These are phyloP conservation scores for Gallinago nigripennis DNA, from an alignment of 2,797 vertebrate genomes.

Conservation along the genomic window DNA sequence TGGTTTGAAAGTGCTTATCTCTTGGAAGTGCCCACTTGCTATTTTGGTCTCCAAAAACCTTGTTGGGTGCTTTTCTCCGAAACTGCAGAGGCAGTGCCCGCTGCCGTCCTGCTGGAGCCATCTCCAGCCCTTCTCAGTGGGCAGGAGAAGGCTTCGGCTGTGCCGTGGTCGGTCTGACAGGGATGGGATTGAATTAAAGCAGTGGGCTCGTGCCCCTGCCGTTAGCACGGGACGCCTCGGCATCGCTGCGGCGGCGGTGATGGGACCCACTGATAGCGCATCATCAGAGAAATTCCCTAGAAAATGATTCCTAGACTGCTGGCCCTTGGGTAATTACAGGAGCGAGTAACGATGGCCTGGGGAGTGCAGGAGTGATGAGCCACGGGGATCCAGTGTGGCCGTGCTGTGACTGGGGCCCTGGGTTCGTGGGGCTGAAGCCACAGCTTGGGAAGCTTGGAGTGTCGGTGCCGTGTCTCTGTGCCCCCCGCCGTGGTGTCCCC, in stretches of 20 bases:
- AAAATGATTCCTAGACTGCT: not conserved
- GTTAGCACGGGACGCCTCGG: not conserved
- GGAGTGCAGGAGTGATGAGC: not conserved
- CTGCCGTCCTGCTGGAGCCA: no score
- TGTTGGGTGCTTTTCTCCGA: accelerated
- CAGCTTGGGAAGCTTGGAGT: not conserved
- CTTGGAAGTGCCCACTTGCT: not conserved
- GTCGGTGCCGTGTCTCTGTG: not conserved
- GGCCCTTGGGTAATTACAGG: not conserved
- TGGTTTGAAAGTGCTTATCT: not conserved
- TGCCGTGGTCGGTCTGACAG: not conserved
- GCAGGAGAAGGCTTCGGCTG: accelerated
- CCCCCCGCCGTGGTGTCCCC: not conserved
- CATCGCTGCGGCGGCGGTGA: not conserved
- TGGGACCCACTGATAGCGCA: accelerated
- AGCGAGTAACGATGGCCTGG: not conserved
- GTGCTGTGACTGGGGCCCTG: not conserved
- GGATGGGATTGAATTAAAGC: accelerated
- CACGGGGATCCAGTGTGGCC: not conserved
- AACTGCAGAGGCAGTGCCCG: not conserved
- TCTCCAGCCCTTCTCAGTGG: accelerated
- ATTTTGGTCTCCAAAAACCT: not conserved
- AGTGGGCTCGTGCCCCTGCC: not conserved
- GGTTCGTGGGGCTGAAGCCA: not conserved
- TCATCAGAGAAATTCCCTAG: slow-evolving; percentile 4